A percentile compares a stretch with the other conserved stretches of the same genome.
Evolutionary conservation across 2,113 vertebrate species (phyloP).

Genomic region (Thalassarche chlororhynchos): DNA sequence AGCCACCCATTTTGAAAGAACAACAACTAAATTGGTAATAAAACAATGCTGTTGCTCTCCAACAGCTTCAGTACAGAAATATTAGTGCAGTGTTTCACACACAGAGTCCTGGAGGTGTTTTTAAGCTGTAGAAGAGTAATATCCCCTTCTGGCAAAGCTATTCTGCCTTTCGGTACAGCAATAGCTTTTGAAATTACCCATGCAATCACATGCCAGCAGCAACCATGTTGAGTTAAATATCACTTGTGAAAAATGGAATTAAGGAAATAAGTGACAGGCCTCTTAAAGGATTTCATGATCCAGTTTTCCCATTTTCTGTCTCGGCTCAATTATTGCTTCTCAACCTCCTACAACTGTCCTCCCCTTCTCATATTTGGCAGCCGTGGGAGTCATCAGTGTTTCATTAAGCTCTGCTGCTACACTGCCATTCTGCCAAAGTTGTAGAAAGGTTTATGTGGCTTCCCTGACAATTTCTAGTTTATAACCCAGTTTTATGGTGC

Average conservation of each 20-base stretch:
- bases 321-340: not conserved
- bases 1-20: not conserved
- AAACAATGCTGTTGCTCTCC: not conserved
- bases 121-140: not conserved
- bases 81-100: not conserved
- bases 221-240: not conserved
- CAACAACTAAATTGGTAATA: not conserved
- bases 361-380: slow-evolving; percentile 27
- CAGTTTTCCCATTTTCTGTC: not conserved
- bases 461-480: slow-evolving; percentile 15
- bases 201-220: not conserved
- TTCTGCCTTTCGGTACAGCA: not conserved
- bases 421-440: not conserved
- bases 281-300: slow-evolving; percentile 22
- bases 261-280: not conserved
- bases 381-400: not conserved
- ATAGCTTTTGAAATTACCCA: not conserved
- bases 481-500: slow-evolving; percentile 11
- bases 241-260: slow-evolving; percentile 3
- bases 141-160: not conserved
- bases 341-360: slow-evolving; percentile 1
- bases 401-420: slow-evolving; percentile 12
- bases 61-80: not conserved
- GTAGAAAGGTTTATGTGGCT: slow-evolving; percentile 34
- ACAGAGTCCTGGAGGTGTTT: not conserved